These are phyloP conservation scores for Drosophila prolongata DNA, from an alignment of 2,888 invertebrate species.

Conservation along the genomic window DNA sequence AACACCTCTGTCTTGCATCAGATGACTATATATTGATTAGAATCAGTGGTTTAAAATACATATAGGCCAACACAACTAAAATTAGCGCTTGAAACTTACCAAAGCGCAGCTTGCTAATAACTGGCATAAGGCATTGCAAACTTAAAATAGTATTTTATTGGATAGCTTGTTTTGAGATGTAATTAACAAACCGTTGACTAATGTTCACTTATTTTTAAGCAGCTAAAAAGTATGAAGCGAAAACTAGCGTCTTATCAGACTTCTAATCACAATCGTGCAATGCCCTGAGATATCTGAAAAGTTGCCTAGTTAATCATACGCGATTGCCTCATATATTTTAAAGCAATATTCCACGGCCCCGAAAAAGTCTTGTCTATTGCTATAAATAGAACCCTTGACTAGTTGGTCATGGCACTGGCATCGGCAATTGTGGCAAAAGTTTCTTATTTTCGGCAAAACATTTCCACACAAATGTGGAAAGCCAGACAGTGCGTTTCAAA, in stretches of 20 bases:
- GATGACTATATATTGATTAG: constrained; percentile 13
- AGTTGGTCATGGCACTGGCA: constrained; percentile 24
- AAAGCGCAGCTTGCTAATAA: constrained; percentile 6
- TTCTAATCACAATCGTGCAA: not conserved
- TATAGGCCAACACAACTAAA: not conserved
- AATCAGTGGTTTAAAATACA: not conserved
- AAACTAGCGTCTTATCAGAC: constrained; percentile 26
- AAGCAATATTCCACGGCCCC: constrained; percentile 45
- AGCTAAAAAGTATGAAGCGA: constrained; percentile 12
- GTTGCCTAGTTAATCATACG: constrained; percentile 24
- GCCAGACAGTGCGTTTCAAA: constrained; percentile 24
- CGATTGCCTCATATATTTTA: constrained; percentile 17
- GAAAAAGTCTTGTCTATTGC: constrained; percentile 19
- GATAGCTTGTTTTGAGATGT: constrained; percentile 28
- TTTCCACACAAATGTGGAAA: constrained; percentile 27
- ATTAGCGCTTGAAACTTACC: constrained; percentile 2
- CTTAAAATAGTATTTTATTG: not conserved
- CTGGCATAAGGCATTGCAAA: constrained; percentile 1
- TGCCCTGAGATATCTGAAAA: constrained; percentile 12
- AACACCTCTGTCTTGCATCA: not conserved
- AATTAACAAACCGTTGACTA: constrained; percentile 54
- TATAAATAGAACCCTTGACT: constrained; percentile 51
- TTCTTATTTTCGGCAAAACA: constrained; percentile 27
- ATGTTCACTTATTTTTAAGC: constrained; percentile 10
- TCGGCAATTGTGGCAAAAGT: constrained; percentile 29